Base-by-base conservation (phyloP, 1,140 invertebrate species). In the Drosophila kanapiae region DNA sequence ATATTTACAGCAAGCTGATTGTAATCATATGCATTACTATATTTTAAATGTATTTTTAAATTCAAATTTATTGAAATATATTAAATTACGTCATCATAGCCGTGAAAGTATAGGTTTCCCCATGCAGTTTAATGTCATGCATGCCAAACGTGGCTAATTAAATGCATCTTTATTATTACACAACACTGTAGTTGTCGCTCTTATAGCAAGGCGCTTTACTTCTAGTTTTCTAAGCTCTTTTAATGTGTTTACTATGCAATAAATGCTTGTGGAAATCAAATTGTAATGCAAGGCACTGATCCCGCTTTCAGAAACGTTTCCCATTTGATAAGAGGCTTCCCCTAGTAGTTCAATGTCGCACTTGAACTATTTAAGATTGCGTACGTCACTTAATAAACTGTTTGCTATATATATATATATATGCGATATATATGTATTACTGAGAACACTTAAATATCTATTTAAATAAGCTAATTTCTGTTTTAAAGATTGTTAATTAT, bases 91-190 rank as follows among this genome's bases (percentile, higher is more conserved):
- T 23, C 35, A 37, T 54, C 33, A n/a, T 23, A 38, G n/a, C 33
- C 33, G 53, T 37, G 33, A 54, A 54, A 37, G 37, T 37, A 37
- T 54, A 38, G 18, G 33, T 54, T 37, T 23, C 2, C 31, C 31
- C 33, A 23, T 54, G 33, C 51, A 54, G 16, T 37, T 54, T 23
- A 54, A 54, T 54, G 51, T 38, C 53, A 37, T 23, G 18, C 33
- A 4, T 54, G 11, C 18, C 7, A 23, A 54, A 54, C 33, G 53
- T 38, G 33, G 16, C 53, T 23, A 54, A 37, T 54, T 54, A 37
- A 54, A 54, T 54, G 13, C 13, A 37, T 54, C 23, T 14, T 54
- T 10, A n/a, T 38, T 54, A 38, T 23, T 54, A 38, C 7, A 37
- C 7, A 35, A 54, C 51, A 23, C 37, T 37, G 11, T 54, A 54